Conservation (phyloP, 2,888 invertebrate genomes). For the Heliconius ismenius region DNA sequence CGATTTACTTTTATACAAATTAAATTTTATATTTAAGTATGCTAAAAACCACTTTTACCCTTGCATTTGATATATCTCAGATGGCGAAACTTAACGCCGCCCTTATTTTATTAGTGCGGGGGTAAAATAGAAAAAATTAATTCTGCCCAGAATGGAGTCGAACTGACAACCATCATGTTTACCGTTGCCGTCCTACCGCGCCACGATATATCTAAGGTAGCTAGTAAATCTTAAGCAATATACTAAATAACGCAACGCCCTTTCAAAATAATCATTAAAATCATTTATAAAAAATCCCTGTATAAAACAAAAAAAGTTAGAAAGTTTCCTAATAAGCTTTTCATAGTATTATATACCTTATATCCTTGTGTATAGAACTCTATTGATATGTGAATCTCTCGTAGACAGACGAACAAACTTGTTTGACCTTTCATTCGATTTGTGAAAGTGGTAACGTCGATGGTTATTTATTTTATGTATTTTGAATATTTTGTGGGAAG, state of each 20-base stretch:
- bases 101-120: background rate
- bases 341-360: slow-evolving; percentile 31
- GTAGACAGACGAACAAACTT: slow-evolving; percentile 48
- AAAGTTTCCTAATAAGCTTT: slow-evolving; percentile 58
- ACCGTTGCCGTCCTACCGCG: too few species aligned
- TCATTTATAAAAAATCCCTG: slow-evolving; percentile 28
- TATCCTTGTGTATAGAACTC: background rate
- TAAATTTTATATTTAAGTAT: background rate
- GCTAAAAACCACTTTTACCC: background rate
- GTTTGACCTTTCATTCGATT: slow-evolving; percentile 67
- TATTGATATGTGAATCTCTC: slow-evolving; percentile 46
- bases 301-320: slow-evolving; percentile 60
- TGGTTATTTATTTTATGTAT: slow-evolving; percentile 10
- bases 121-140: background rate
- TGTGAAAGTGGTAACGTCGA: slow-evolving; percentile 63
- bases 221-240: background rate
- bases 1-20: background rate
- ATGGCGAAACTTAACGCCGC: background rate
- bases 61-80: too few species aligned
- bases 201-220: background rate
- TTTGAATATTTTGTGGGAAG: background rate
- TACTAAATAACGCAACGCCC: slow-evolving; percentile 30
- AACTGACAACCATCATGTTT: background rate
- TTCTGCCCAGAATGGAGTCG: too few species aligned
- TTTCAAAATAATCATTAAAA: slow-evolving; percentile 31